Evolutionary conservation across 1,140 invertebrate species (phyloP), one percentile per base, ranked within the genome.

Genomic region (Zophobas morio): DNA sequence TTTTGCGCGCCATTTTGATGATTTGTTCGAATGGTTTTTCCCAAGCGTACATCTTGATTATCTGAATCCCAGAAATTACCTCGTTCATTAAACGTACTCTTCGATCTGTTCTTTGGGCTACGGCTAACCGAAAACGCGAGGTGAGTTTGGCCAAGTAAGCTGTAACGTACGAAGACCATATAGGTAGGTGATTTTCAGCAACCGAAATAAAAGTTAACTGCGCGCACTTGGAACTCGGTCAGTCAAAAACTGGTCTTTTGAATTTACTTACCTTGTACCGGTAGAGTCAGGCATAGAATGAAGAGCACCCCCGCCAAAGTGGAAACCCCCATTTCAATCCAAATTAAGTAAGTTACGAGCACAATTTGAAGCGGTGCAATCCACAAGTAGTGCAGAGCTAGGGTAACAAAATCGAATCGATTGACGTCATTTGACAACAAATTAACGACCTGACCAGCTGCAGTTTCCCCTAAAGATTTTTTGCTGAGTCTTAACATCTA

Each of bases 41-140:
- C 93, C 93, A 94, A 1, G 92, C 91, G 80, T 94, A 94, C 93
- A 95, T 95, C 87, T 95, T 96, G 32, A 96, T 93, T 0, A 95
- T 91, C 86, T 92, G 89, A 78, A 93, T 92, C 47, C 91, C 92
- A 70, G 88, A 84, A 34, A 96, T 89, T 32, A 96, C 89, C 87
- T 96, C 94, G 81, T 91, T 94, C 93, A 95, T 95, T n/a, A 94
- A 84, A 51, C 93, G 90, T 6, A 96, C 91, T 71, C 95, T 86
- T 49, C 90, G 89, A 85, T 96, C 95, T 0, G 94, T 94, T 2
- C 90, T 79, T 33, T 81, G 78, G 0, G 93, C 92, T 1, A 92
- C 91, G 79, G 87, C 84, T 6, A 86, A 79, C 6, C 93, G 87
- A 0, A 93, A 80, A 49, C 86, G 87, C 4, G 88, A 88, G 20